phyloP scores from a whole-genome alignment of 2,113 vertebrate genomes.

The Sialia sialis region DNA sequence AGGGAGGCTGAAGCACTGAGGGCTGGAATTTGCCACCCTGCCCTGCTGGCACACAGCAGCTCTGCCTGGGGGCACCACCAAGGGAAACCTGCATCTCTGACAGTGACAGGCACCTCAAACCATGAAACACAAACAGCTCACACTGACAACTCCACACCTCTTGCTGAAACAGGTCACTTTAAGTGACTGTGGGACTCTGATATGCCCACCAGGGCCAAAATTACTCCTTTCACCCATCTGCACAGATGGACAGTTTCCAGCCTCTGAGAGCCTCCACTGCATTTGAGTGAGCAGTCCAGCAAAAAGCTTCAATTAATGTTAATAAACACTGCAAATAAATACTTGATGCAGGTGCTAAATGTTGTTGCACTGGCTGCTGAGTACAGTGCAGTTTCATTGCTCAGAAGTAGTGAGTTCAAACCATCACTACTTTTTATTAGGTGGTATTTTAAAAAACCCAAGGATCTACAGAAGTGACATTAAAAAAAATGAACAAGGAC shows the following conservation, averaged over 20 bases:
- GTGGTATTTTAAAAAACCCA: neutral
- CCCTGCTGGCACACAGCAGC: neutral
- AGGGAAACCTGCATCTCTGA: neutral
- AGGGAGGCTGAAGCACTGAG: neutral
- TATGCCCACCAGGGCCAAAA: neutral
- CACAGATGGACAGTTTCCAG: neutral
- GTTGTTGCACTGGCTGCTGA: neutral
- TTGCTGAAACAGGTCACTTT: neutral
- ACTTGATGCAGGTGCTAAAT: neutral
- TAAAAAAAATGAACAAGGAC: neutral
- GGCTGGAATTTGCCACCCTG: neutral
- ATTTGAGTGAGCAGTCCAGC: neutral
- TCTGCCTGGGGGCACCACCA: neutral
- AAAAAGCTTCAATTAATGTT: neutral
- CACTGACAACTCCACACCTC: accelerated
- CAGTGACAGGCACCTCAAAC: neutral
- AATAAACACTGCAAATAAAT: neutral
- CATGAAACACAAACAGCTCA: accelerated
- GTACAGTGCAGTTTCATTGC: neutral
- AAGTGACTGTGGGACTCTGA: too few species aligned
- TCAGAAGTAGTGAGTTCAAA: neutral
- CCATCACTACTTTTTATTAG: neutral
- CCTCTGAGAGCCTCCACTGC: neutral
- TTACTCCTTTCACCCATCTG: neutral
- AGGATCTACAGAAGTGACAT: neutral